Conservation (phyloP, 2,797 vertebrate species). For the Neostethus bicornis region DNA sequence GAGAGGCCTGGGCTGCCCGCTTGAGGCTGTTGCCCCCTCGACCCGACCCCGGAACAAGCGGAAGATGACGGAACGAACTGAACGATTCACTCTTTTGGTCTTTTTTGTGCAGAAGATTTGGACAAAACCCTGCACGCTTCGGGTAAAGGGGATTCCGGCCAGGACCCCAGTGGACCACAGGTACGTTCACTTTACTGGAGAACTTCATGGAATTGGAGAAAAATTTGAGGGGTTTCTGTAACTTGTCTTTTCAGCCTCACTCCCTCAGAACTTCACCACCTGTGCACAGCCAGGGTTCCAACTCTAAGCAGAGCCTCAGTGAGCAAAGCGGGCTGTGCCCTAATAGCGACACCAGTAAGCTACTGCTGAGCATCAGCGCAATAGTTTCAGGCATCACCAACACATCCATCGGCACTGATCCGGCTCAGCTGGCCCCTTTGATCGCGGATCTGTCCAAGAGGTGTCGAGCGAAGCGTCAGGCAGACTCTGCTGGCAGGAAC, state of each 20-base stretch:
- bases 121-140: slow-evolving; percentile 74
- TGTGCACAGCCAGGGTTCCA: slow-evolving; percentile 22
- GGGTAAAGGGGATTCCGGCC: slow-evolving; percentile 42
- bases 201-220: background rate
- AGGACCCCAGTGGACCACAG: slow-evolving; percentile 38
- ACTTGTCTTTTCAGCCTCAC: slow-evolving; percentile 39
- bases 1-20: too few species aligned
- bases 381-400: slow-evolving; percentile 94
- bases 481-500: slow-evolving; percentile 11
- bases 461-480: slow-evolving; percentile 42
- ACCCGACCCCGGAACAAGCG: too few species aligned
- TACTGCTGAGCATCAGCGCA: slow-evolving; percentile 88
- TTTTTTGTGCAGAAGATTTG: slow-evolving; percentile 73
- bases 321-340: slow-evolving; percentile 49
- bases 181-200: slow-evolving; percentile 14
- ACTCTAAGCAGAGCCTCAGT: slow-evolving; percentile 17
- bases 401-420: slow-evolving; percentile 89
- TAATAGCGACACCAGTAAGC: slow-evolving; percentile 56
- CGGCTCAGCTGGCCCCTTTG: slow-evolving; percentile 91
- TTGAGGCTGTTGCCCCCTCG: too few species aligned
- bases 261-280: background rate
- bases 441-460: slow-evolving; percentile 89
- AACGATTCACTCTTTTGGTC: background rate
- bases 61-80: background rate
- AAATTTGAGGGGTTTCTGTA: background rate